phyloP scores from a whole-genome alignment of 2,113 vertebrate genomes.

The Paradoxurus hermaphroditus region DNA sequence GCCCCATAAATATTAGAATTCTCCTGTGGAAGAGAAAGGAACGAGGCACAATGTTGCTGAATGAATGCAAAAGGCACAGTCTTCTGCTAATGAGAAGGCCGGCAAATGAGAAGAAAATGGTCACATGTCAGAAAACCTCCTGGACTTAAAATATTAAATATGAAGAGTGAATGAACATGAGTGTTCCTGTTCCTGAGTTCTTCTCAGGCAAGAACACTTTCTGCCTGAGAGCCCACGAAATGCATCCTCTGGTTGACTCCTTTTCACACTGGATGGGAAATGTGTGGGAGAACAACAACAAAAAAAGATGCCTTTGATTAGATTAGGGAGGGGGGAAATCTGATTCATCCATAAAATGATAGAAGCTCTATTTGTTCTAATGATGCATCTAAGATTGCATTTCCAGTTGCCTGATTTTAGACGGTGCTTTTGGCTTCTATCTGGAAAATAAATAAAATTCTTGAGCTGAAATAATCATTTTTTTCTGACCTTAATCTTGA shows the following conservation, averaged over 20 bases:
- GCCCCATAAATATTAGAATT: slow-evolving; percentile 66
- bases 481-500: not conserved
- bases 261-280: slow-evolving; percentile 55
- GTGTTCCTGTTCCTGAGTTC: not conserved
- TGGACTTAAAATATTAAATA: not conserved
- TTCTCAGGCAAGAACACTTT: slow-evolving; percentile 67
- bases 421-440: slow-evolving; percentile 39
- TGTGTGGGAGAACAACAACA: slow-evolving; percentile 58
- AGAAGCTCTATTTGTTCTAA: slow-evolving; percentile 47
- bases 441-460: slow-evolving; percentile 57
- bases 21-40: slow-evolving; percentile 52
- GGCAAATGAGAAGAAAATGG: slow-evolving; percentile 15
- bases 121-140: not conserved
- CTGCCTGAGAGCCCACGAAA: slow-evolving; percentile 55
- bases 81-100: slow-evolving; percentile 60
- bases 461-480: not conserved
- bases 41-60: slow-evolving; percentile 41
- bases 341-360: slow-evolving; percentile 57
- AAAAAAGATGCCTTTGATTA: slow-evolving; percentile 55
- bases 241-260: not conserved
- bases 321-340: not conserved
- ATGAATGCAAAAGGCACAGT: slow-evolving; percentile 64
- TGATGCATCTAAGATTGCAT: slow-evolving; percentile 23
- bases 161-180: not conserved
- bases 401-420: slow-evolving; percentile 59